Conservation (phyloP, 2,888 invertebrate species). For the Aphelenchoides bicaudatus region DNA sequence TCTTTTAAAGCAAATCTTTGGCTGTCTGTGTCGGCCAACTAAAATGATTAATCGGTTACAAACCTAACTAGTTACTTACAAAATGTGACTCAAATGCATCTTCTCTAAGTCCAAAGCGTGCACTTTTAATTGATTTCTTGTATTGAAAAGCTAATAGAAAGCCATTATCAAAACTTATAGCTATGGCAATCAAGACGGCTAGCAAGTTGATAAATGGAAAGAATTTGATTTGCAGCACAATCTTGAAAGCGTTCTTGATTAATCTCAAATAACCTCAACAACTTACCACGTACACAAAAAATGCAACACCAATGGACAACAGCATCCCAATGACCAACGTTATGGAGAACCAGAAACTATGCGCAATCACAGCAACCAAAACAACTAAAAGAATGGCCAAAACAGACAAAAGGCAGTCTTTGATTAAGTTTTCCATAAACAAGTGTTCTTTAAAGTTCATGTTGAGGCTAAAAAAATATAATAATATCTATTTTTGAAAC, state of each 20-base stretch:
- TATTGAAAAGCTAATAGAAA: conserved; percentile 32
- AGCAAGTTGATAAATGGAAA: conserved; percentile 97
- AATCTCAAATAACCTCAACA: background rate
- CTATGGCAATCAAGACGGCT: conserved; percentile 75
- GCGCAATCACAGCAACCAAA: conserved; percentile 32
- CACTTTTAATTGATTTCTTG: conserved; percentile 22
- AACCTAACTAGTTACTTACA: background rate
- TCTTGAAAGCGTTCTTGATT: conserved; percentile 12
- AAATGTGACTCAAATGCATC: no score
- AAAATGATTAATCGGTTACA: background rate
- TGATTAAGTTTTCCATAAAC: background rate
- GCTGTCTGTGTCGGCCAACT: background rate
- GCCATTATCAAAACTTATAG: conserved; percentile 69
- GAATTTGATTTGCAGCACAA: conserved; percentile 40
- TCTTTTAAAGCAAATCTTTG: conserved; percentile 14
- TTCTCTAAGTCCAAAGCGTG: no score
- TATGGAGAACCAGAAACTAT: conserved; percentile 41
- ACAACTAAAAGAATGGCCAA: conserved; percentile 31
- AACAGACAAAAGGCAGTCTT: background rate
- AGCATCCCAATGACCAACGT: conserved; percentile 38
- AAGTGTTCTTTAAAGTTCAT: conserved; percentile 11
- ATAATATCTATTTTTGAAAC: no score
- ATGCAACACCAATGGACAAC: conserved; percentile 45
- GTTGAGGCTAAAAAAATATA: no score
- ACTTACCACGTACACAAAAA: conserved; percentile 44